These are phyloP conservation scores for Drosophila stalkeri DNA, from an alignment of 2,888 invertebrate species.

Conservation along the genomic window DNA sequence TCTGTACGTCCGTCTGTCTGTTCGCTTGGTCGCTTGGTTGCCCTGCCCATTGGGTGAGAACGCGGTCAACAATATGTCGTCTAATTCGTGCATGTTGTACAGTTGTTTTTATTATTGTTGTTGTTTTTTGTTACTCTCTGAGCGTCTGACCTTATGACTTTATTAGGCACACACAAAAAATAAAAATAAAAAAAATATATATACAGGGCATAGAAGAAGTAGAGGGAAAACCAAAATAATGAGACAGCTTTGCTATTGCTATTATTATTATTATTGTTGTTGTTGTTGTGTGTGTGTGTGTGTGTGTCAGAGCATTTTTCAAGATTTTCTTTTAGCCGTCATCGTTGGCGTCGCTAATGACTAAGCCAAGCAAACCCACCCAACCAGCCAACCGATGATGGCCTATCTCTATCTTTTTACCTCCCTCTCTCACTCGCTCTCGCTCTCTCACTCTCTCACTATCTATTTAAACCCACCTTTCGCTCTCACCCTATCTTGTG, in stretches of 20 bases:
- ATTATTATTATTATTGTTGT: background rate
- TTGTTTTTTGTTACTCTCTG: conserved; percentile 20
- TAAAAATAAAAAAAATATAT: background rate
- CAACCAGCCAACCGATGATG: background rate
- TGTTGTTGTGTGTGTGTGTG: conserved; percentile 1
- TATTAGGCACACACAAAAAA: conserved; percentile 39
- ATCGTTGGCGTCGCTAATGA: conserved; percentile 56
- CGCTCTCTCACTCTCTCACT: background rate
- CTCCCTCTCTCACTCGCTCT: conserved; percentile 3
- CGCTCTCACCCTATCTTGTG: background rate
- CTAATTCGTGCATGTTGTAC: conserved; percentile 34
- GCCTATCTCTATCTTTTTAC: background rate
- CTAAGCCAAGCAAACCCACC: conserved; percentile 29
- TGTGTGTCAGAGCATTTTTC: conserved; percentile 42
- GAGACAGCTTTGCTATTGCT: conserved; percentile 44
- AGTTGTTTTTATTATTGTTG: conserved; percentile 21
- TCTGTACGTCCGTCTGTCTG: background rate
- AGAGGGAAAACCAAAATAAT: conserved; percentile 46
- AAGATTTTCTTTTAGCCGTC: conserved; percentile 53
- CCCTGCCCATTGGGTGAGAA: conserved; percentile 31
- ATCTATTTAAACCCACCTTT: conserved; percentile 9
- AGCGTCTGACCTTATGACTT: conserved; percentile 61
- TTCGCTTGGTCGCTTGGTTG: conserved; percentile 12
- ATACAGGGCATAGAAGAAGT: conserved; percentile 17
- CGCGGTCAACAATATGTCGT: conserved; percentile 46